A percentile compares a stretch with the other conserved stretches of the same genome.
These are phyloP conservation scores for Nothobranchius furzeri DNA, from an alignment of 2,113 vertebrate species.

Conservation along the genomic window DNA sequence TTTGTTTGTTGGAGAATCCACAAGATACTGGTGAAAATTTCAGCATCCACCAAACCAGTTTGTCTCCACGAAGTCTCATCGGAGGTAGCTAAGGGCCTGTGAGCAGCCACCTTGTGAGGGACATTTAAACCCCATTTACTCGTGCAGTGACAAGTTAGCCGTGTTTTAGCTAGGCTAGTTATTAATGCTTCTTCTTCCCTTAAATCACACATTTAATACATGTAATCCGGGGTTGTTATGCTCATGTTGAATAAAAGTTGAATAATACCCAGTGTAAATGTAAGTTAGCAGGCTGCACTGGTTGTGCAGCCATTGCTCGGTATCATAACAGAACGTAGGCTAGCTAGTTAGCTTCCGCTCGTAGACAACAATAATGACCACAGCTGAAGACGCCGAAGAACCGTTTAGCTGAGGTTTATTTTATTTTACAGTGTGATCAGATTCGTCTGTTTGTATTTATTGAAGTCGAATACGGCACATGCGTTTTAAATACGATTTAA, in stretches of 20 bases:
- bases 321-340: conserved; percentile 75
- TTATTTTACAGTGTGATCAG: fast-evolving
- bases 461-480: too few relatives aligned
- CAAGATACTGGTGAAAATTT: too few relatives aligned
- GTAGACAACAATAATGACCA: conserved; percentile 67
- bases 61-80: conserved; percentile 11
- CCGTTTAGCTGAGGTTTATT: background rate
- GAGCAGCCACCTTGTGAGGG: conserved; percentile 64
- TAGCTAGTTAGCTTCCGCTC: conserved; percentile 55
- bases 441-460: background rate
- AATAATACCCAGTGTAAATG: background rate
- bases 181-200: background rate
- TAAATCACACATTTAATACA: background rate
- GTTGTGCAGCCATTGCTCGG: conserved; percentile 63
- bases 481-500: background rate
- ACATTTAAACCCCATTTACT: conserved; percentile 71
- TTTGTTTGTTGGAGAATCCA: background rate
- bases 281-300: conserved; percentile 13
- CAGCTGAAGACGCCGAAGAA: conserved; percentile 1
- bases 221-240: background rate
- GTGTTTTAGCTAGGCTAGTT: conserved; percentile 34
- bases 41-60: background rate
- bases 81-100: conserved; percentile 50
- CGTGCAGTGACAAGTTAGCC: conserved; percentile 53
- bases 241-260: background rate